These are phyloP conservation scores for Sycophila texana DNA, from an alignment of 2,888 invertebrate species.

Conservation along the genomic window DNA sequence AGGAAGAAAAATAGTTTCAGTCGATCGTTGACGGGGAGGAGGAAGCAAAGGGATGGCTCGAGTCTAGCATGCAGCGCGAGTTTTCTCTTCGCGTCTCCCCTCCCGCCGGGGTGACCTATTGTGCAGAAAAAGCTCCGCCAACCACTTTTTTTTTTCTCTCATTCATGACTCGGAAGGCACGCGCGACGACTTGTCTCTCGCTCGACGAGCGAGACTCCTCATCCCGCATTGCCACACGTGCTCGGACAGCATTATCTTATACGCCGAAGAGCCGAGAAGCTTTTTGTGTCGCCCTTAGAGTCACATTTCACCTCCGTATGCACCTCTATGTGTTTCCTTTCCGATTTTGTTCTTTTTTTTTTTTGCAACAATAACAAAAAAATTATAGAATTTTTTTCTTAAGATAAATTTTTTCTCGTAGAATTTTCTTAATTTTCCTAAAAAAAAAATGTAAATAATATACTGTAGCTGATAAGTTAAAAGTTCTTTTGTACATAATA, in stretches of 20 bases:
- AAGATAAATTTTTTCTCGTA: neutral
- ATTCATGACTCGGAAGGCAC: constrained; percentile 47
- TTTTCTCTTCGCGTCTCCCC: constrained; percentile 32
- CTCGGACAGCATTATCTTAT: constrained; percentile 27
- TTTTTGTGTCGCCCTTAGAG: constrained; percentile 28
- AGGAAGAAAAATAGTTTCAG: neutral
- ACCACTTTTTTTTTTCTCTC: constrained; percentile 44
- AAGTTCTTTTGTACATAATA: no score
- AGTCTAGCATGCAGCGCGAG: constrained; percentile 28
- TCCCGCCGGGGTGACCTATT: constrained; percentile 13
- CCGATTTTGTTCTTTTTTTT: neutral
- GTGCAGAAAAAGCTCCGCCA: constrained; percentile 48
- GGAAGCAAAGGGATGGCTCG: constrained; percentile 5
- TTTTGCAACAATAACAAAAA: neutral
- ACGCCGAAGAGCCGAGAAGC: constrained; percentile 28
- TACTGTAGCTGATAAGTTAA: no score
- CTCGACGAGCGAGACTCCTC: constrained; percentile 1
- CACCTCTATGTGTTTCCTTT: constrained; percentile 4
- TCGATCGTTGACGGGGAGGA: constrained; percentile 7
- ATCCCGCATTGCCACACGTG: constrained; percentile 35
- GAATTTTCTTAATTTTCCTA: no score
- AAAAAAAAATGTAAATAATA: no score
- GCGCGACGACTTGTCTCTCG: constrained; percentile 21
- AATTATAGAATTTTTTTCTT: neutral
- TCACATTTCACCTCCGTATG: constrained; percentile 45